A percentile compares a stretch with the other conserved stretches of the same genome.
phyloP scores from a whole-genome alignment of 2,797 vertebrate species.

The Pipistrellus kuhlii region DNA sequence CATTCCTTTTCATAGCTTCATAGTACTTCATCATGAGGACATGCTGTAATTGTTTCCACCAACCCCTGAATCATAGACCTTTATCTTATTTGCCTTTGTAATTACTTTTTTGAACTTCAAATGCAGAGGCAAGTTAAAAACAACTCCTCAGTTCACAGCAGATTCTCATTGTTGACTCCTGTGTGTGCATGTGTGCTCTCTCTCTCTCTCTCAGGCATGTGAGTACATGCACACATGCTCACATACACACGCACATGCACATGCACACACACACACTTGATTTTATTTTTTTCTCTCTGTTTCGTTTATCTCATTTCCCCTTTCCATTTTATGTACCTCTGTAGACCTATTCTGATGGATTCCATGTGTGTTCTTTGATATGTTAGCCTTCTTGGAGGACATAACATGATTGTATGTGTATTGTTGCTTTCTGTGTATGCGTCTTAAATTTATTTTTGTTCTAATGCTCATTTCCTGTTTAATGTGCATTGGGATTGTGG shows the following conservation, averaged over 20 bases:
- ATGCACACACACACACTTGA: background rate
- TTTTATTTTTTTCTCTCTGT: background rate
- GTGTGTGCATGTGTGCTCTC: background rate
- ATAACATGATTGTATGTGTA: background rate
- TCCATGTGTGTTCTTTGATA: background rate
- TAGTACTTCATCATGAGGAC: background rate
- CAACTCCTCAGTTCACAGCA: background rate
- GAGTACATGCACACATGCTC: accelerated
- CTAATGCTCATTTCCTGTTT: background rate
- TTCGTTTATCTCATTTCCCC: background rate
- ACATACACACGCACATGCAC: no score
- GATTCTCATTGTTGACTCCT: background rate
- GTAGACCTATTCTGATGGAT: background rate
- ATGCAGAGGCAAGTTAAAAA: background rate
- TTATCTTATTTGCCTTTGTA: background rate
- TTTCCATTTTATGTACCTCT: background rate
- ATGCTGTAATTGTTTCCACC: background rate
- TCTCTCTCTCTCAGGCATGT: no score
- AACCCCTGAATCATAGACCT: background rate
- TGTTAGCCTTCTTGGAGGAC: background rate
- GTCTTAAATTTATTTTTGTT: background rate
- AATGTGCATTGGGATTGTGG: background rate
- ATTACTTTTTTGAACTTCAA: conserved; percentile 1
- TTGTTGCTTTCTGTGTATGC: background rate
- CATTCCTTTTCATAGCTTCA: background rate